These are phyloP conservation scores for Zalophus californianus DNA, from an alignment of 2,797 vertebrate genomes.

Conservation along the genomic window DNA sequence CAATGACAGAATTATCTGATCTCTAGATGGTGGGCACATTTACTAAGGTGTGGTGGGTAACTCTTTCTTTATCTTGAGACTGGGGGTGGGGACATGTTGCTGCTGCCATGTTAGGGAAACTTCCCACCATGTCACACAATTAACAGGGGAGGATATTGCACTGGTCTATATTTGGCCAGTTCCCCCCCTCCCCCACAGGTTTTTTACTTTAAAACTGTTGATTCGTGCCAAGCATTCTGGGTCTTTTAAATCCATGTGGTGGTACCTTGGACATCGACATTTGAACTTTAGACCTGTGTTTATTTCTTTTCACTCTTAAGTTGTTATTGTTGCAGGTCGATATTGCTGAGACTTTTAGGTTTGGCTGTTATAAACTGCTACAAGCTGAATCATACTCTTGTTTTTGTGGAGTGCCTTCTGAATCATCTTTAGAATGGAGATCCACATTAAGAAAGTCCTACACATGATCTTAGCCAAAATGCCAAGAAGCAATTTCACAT, in stretches of 20 bases:
- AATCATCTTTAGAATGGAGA: background rate
- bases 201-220: background rate
- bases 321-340: background rate
- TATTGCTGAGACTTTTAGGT: background rate
- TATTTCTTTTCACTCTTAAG: conserved; percentile 6
- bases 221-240: background rate
- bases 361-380: background rate
- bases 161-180: background rate
- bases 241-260: background rate
- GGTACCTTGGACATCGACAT: background rate
- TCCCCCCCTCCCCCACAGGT: background rate
- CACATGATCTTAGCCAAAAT: background rate
- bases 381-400: background rate
- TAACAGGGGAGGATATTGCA: background rate
- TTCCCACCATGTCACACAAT: background rate
- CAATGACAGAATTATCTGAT: background rate
- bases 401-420: background rate
- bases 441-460: background rate
- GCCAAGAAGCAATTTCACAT: background rate
- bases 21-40: background rate
- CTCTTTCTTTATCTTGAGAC: background rate
- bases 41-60: background rate
- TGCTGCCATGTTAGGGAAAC: background rate
- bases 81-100: background rate
- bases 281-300: background rate